Base-by-base conservation (phyloP, 1,140 invertebrate species). In the Lordiphosa mommai region DNA sequence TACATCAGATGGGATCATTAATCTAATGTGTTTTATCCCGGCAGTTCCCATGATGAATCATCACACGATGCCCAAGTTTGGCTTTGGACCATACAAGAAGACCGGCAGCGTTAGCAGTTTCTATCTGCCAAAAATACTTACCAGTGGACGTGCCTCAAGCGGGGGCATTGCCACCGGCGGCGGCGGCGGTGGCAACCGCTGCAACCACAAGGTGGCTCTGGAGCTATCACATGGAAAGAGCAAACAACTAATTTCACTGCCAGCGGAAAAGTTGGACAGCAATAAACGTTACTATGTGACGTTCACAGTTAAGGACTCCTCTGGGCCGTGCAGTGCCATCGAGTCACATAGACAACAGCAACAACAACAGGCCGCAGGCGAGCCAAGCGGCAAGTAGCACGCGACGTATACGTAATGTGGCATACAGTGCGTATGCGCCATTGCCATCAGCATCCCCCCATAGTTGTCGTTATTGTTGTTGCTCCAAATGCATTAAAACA, bases 261-360 rank as follows among this genome's bases (percentile, higher is more conserved):
- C 95, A 27, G 93, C 95, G 56, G 95, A 97, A 77, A 93, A 92
- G 88, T 88, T 96, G 72, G 95, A 96, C 87, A 94, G 94, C 79
- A 96, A 95, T 77, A 97, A 96, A 89, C 92, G 95, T 76, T 97
- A 96, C 88, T 96, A 95, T 85, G 95, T 97, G 41, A 96, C 95
- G 12, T 96, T 97, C 76, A 96, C 95, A 8, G 95, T 96, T 9
- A 95, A 94, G 87, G 94, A 94, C 27, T 86, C 87, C 20, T 67
- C 72, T 30, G 76, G 76, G 8, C 65, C 53, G 37, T 33, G 50
- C 16, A 48, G 56, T 10, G 49, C 41, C 50, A 51, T 48, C 43
- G 57, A 65, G 55, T 30, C 66, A 40, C 57, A 74, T 51, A 68
- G 61, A 30, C 72, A 61, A 38, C 58, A 38, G 14, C 63, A 56